Evolutionary conservation across 2,888 invertebrate genomes (phyloP), one percentile per base, ranked within the genome.

Genomic region (Zygaena filipendulae): DNA sequence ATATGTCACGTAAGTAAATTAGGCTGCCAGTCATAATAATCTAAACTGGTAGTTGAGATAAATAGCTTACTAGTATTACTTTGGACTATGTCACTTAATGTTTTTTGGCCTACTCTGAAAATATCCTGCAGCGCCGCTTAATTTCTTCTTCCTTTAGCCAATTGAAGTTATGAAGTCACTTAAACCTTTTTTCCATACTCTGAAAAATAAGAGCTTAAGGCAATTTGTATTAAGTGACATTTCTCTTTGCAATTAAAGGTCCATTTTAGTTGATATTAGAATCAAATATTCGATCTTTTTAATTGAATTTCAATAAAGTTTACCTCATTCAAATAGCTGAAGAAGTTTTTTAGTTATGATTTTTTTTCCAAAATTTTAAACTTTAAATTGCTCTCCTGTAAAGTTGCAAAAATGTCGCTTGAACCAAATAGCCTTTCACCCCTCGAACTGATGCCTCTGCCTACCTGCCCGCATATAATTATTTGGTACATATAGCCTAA

Each of bases 11-110:
- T n/a, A 30, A 30, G 25, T 25, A 21, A 25, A 30, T 25, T 25
- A 30, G 25, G 25, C 29, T 30, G 29, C n/a, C 29, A 25, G 25
- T 30, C 22, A 30, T 30, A 25, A 22, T 30, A 22, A 11, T 30
- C 30, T 30, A 30, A 21, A 25, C 25, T 30, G 22, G 25, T 30
- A 22, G 30, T 30, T 30, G 14, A 30, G 30, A 25, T 21, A 25
- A 30, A 30, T 30, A 30, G 22, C 30, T 30, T 30, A 25, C 22
- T 25, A 13, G 25, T 30, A 25, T 13, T 30, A 30, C 25, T 30
- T 21, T 30, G 25, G 30, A 21, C 25, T 18, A n/a, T n/a, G n/a
- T n/a, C n/a, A n/a, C n/a, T 29, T 29, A 21, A 29, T 23, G 13
- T 23, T 8, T 29, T 29, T 29, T 20, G 23, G 23, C 12, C 23